Evolutionary conservation across 2,888 invertebrate genomes (phyloP).

Genomic region (Cecidostiba fungosa): DNA sequence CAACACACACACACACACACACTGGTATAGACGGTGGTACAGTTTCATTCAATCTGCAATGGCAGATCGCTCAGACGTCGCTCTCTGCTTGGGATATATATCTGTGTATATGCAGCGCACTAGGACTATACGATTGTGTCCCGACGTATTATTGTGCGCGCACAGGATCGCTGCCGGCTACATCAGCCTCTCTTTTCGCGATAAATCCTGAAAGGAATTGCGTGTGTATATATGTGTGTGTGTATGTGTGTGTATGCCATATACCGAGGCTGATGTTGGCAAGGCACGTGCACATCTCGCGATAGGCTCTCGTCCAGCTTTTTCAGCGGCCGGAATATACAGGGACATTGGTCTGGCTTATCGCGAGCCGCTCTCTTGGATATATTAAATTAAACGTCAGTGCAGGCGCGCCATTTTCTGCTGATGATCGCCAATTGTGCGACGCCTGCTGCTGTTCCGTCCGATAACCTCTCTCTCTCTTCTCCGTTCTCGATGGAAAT

Average conservation of each 20-base stretch:
- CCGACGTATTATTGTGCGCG: conserved; percentile 19
- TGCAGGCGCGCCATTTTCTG: background rate
- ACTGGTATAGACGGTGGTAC: background rate
- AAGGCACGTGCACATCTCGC: background rate
- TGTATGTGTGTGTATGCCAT: background rate
- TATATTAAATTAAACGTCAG: conserved; percentile 38
- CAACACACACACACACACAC: background rate
- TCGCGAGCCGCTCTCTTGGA: background rate
- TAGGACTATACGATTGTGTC: background rate
- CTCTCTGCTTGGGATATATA: background rate
- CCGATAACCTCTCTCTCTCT: background rate
- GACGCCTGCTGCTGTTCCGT: background rate
- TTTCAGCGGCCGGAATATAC: background rate
- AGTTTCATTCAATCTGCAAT: conserved; percentile 7
- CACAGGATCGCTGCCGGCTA: background rate
- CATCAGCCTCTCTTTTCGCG: conserved; percentile 10
- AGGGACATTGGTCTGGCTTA: background rate
- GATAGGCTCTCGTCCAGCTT: conserved; percentile 51
- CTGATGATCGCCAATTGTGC: background rate
- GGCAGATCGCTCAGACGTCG: background rate
- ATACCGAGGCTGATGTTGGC: background rate
- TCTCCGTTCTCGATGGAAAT: background rate
- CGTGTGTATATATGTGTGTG: background rate
- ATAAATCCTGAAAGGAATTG: conserved; percentile 30
- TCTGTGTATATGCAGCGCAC: background rate